These are phyloP conservation scores for Genyomyrus donnyi DNA, from an alignment of 2,113 vertebrate genomes.

Conservation along the genomic window DNA sequence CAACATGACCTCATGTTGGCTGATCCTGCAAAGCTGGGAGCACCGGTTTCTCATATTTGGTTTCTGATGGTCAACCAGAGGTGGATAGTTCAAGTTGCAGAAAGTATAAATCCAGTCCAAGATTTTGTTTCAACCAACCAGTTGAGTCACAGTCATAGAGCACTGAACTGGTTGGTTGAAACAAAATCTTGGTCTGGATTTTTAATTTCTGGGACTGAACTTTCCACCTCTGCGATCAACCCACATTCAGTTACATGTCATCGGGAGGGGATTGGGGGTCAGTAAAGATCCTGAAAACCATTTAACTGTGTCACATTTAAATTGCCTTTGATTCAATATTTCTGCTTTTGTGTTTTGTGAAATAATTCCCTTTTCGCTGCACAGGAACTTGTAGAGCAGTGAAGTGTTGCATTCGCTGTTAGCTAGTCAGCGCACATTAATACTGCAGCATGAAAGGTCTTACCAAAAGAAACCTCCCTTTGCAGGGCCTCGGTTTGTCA, in stretches of 20 bases:
- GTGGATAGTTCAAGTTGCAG: not conserved
- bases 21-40: not conserved
- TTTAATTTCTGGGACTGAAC: not conserved
- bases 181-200: not conserved
- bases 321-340: not conserved
- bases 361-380: not conserved
- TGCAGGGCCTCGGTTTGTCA: not conserved
- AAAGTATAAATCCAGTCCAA: not conserved
- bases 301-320: not conserved
- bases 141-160: not conserved
- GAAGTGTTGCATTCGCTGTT: not conserved
- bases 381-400: not conserved
- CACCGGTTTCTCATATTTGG: not conserved
- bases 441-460: not conserved
- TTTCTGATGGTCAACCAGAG: not conserved
- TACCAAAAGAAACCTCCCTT: not conserved
- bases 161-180: too few species aligned
- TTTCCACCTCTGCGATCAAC: not conserved
- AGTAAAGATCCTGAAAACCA: not conserved
- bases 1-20: not conserved
- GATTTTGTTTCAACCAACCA: not conserved
- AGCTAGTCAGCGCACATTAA: not conserved
- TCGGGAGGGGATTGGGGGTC: not conserved
- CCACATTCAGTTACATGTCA: not conserved
- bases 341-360: not conserved